These are phyloP conservation scores for Polydrusus tereticollis DNA, from an alignment of 2,888 invertebrate genomes.

Conservation along the genomic window DNA sequence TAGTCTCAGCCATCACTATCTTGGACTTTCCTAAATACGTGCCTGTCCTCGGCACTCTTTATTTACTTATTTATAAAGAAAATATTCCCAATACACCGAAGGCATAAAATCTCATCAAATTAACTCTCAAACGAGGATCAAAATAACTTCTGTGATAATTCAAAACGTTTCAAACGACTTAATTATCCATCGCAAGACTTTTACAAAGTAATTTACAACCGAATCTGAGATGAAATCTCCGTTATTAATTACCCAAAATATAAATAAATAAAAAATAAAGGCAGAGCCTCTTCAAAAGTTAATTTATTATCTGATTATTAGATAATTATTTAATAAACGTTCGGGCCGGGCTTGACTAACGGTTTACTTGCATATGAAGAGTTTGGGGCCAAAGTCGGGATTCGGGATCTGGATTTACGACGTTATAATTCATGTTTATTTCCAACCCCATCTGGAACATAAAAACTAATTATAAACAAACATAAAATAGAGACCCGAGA, in stretches of 20 bases:
- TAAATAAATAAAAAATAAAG: constrained; percentile 6
- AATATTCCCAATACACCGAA: too few species aligned
- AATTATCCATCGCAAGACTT: neutral
- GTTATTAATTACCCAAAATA: neutral
- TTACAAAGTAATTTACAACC: neutral
- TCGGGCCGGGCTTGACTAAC: constrained; percentile 34
- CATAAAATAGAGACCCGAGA: constrained; percentile 37
- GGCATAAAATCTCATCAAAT: too few species aligned
- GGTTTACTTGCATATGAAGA: constrained; percentile 38
- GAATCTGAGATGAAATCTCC: neutral
- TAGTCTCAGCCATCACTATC: too few species aligned
- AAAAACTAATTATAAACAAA: constrained; percentile 51
- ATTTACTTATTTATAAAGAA: too few species aligned
- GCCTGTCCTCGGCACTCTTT: too few species aligned
- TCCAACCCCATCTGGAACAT: constrained; percentile 48
- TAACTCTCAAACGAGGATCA: too few species aligned
- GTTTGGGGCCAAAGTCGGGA: constrained; percentile 31
- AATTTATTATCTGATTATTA: constrained; percentile 49
- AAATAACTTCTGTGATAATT: neutral
- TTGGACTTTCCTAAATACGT: too few species aligned
- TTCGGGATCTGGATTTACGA: constrained; percentile 44
- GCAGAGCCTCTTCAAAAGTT: neutral
- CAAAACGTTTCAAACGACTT: neutral
- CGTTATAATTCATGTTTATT: constrained; percentile 48
- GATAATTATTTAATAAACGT: constrained; percentile 50